Base-by-base conservation (phyloP, 64 coral and sea anemone genomes). In the Cladopsammia gracilis region DNA sequence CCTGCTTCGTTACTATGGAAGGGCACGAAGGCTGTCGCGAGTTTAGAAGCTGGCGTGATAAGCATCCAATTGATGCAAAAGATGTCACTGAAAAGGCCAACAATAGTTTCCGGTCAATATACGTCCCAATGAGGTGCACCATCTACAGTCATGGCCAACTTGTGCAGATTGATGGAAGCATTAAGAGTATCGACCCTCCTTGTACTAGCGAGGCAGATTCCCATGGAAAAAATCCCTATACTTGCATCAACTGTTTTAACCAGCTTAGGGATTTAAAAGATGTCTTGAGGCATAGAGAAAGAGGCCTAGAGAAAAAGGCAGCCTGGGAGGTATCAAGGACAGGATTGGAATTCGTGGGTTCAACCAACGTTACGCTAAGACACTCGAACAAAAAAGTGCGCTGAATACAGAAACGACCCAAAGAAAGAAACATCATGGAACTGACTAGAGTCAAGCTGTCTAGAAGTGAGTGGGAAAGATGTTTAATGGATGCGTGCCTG, bases 321-420 rank as follows among this genome's bases (percentile, higher is more conserved):
- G 48, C 47, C 79, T 73, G 7, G 57, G 60, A 13, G 56, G 15
- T 34, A 34, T 34, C 34, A 34, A 34, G 34, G 34, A 34, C 34
- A 34, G 34, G 34, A 34, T 34, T 34, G 34, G 86, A 19, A 19
- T 34, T n/a, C 71, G 45, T 24, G 85, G 92, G 16, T 93, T 93
- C 42, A 93, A 93, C 75, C 88, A 82, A 50, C 49, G 92, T 4
- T 94, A 94, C 78, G 92, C 86, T 0, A 87, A 52, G 53, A 81
- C 11, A 48, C 82, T 61, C 20, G 82, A 93, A 23, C 16, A 78
- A 3, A 18, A 49, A 6, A 34, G 42, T 43, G 71, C 89, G 18
- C 59, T 91, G 15, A 61, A 91, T 18, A 24, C 50, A 10, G 89
- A 91, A 73, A 70, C 0, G 4, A 47, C 68, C n/a, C 45, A 16